Conservation (phyloP, 92 coral and sea anemone species). For the Diadumene lineata region DNA sequence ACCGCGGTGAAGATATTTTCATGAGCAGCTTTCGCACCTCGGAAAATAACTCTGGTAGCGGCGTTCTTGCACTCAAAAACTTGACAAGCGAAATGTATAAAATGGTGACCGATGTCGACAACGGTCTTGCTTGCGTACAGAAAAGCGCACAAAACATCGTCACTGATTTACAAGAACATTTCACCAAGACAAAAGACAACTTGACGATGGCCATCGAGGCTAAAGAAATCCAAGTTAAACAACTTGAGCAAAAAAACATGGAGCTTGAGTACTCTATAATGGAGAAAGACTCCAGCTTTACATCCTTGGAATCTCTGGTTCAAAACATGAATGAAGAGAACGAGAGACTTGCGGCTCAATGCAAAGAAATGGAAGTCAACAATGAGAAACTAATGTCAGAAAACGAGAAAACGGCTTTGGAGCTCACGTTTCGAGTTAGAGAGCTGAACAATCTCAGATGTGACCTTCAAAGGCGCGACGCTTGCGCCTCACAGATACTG, state of each 20-base stretch:
- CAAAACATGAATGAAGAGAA: conserved; percentile 15
- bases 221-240: conserved; percentile 10
- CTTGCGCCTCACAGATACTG: conserved; percentile 3
- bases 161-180: background rate
- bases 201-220: background rate
- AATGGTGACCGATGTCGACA: conserved; percentile 15
- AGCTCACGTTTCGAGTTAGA: conserved; percentile 10
- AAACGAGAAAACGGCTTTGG: conserved; percentile 7
- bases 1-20: background rate
- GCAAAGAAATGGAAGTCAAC: background rate
- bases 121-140: conserved; percentile 2
- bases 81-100: conserved; percentile 16
- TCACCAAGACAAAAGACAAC: conserved; percentile 4
- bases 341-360: conserved; percentile 9
- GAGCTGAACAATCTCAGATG: conserved; percentile 14
- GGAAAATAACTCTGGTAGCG: background rate
- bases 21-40: background rate
- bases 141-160: conserved; percentile 12
- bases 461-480: conserved; percentile 25
- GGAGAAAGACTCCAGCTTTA: conserved; percentile 5
- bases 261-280: conserved; percentile 10
- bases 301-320: conserved; percentile 12
- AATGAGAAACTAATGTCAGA: conserved; percentile 3
- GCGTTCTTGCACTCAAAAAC: background rate
- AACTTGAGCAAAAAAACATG: background rate